Conservation (phyloP, 2,113 vertebrate genomes). For the Empidonax traillii region DNA sequence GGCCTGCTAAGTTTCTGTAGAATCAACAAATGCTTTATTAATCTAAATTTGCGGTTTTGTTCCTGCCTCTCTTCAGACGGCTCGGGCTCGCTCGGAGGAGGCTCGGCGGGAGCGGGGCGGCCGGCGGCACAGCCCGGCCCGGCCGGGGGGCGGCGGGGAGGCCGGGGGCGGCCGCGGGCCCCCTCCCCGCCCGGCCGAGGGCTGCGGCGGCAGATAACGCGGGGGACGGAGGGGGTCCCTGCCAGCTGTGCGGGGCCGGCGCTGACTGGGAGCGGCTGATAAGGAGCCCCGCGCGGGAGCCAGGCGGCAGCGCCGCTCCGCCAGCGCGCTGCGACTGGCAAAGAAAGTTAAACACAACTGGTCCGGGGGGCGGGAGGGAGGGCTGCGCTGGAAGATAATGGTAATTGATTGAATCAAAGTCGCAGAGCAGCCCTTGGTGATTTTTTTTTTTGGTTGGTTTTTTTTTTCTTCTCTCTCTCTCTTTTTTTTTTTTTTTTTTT, state of each 20-base stretch:
- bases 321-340: conserved; percentile 79
- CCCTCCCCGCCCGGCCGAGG: conserved; percentile 82
- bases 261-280: conserved; percentile 91
- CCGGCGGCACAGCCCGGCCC: background rate
- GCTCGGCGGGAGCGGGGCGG: conserved; percentile 67
- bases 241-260: conserved; percentile 83
- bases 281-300: conserved; percentile 84
- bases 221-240: conserved; percentile 75
- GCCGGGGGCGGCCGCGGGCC: conserved; percentile 53
- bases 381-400: conserved; percentile 82
- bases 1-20: conserved; percentile 84
- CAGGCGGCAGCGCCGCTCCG: conserved; percentile 67
- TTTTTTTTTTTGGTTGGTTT: too few relatives aligned
- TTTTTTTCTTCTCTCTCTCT: conserved; percentile 12
- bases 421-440: conserved; percentile 70
- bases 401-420: conserved; percentile 84
- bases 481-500: conserved; percentile 55
- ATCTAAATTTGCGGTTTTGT: conserved; percentile 85
- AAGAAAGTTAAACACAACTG: conserved; percentile 81
- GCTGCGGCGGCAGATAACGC: conserved; percentile 91
- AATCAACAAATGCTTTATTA: conserved; percentile 87
- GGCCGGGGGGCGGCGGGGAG: background rate
- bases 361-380: conserved; percentile 68
- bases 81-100: conserved; percentile 74
- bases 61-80: conserved; percentile 76